These are phyloP conservation scores for Hololepta plana DNA, from an alignment of 2,888 invertebrate genomes.

Conservation along the genomic window DNA sequence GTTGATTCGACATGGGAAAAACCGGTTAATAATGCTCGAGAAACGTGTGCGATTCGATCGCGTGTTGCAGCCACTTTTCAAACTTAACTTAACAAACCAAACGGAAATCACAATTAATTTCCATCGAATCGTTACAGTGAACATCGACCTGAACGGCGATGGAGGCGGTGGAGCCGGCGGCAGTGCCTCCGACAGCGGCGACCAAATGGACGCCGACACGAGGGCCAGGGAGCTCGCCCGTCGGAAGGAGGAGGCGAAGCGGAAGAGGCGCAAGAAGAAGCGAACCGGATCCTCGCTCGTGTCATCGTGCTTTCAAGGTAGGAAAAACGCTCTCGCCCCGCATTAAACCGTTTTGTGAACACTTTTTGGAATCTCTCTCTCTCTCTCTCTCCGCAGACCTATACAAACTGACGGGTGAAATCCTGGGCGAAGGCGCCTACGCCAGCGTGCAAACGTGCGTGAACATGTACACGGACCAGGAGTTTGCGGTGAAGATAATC, in stretches of 20 bases:
- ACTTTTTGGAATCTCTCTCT: constrained; percentile 2
- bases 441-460: constrained; percentile 90
- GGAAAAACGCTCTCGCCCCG: constrained; percentile 10
- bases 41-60: no score
- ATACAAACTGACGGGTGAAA: constrained; percentile 88
- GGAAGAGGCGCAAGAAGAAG: constrained; percentile 78
- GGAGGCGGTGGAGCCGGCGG: constrained; percentile 27
- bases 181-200: constrained; percentile 32
- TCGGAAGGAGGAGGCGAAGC: constrained; percentile 76
- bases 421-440: constrained; percentile 92
- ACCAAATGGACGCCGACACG: constrained; percentile 35
- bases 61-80: no score
- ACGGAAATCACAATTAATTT: no score
- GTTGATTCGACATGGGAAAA: no score
- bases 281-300: constrained; percentile 75
- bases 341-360: no score
- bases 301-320: constrained; percentile 82
- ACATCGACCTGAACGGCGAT: constrained; percentile 10
- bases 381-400: constrained; percentile 47
- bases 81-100: no score
- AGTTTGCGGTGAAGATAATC: constrained; percentile 95
- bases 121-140: constrained; percentile 11
- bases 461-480: constrained; percentile 77
- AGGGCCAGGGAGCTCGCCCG: constrained; percentile 48
- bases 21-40: no score